These are phyloP conservation scores for Flexamia atlantica DNA, from an alignment of 2,888 invertebrate species.

Conservation along the genomic window DNA sequence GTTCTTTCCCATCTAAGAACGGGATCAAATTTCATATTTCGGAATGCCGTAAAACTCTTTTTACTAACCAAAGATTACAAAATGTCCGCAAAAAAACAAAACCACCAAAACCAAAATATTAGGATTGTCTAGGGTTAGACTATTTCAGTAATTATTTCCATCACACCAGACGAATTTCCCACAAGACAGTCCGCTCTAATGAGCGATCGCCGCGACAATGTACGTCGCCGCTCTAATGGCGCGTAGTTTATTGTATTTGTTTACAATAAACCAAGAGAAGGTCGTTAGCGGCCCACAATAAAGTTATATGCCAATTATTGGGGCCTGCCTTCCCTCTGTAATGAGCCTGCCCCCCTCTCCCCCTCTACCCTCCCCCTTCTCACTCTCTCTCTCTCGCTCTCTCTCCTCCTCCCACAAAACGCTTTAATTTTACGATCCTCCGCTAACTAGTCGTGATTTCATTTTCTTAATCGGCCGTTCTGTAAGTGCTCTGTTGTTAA, in stretches of 20 bases:
- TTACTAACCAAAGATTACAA: too few species aligned
- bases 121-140: too few species aligned
- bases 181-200: too few species aligned
- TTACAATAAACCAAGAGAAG: constrained; percentile 51
- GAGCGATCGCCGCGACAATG: too few species aligned
- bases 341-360: constrained; percentile 10
- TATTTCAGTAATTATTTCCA: too few species aligned
- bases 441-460: constrained; percentile 56
- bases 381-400: not conserved
- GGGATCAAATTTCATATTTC: too few species aligned
- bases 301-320: constrained; percentile 60
- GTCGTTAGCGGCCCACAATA: constrained; percentile 53
- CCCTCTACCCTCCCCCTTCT: not conserved
- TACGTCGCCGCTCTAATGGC: constrained; percentile 1
- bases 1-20: too few species aligned
- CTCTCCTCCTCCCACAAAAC: too few species aligned
- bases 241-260: constrained; percentile 58
- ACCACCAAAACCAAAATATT: too few species aligned
- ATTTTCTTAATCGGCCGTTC: constrained; percentile 56
- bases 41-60: too few species aligned
- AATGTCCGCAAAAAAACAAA: too few species aligned
- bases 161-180: too few species aligned
- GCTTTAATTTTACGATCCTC: constrained; percentile 57
- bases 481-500: constrained; percentile 50
- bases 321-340: constrained; percentile 31